Evolutionary conservation across 1,140 invertebrate genomes (phyloP), one percentile per base, ranked within the genome.

Genomic region (Drosophila ogumai): DNA sequence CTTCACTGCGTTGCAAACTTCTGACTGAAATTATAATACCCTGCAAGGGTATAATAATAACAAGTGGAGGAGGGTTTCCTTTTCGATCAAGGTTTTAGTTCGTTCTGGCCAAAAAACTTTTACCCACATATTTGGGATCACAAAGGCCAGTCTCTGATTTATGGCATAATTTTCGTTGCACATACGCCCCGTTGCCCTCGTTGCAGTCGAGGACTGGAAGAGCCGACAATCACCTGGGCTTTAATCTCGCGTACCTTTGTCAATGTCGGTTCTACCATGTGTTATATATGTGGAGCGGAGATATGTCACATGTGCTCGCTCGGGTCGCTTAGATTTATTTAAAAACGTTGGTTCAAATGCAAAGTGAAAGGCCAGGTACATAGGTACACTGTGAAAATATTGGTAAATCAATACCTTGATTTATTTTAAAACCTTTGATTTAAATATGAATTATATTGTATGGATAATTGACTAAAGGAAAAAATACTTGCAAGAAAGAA

Each of bases 331-430:
- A 77, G 75, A 78, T 86, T 85, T 85, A 78, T 81, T 77, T 85
- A 78, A 69, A 58, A 65, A 31, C 46, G 60, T 52, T 84, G 75
- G 79, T 79, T 87, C 76, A 87, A 87, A 88, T 84, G 81, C 81
- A 90, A 90, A 90, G 85, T 90, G 85, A 90, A 90, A 90, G 85
- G 85, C 85, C 81, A 75, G 75, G 63, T 61, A 68, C 36, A 75
- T 61, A 49, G 17, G 17, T 54, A 36, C 52, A 55, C 52, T 55
- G 52, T 0, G 6, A 32, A 13, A 32, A 32, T 50, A 1, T 10
- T 3, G 3, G 10, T 49, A 5, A 28, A 6, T 28, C 0, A 9
- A 28, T 28, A 5, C 25, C 0, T 6, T 28, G 5, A 28, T 6
- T 28, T 5, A 28, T 28, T 28, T 28, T 28, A 28, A 5, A 28